phyloP scores from a whole-genome alignment of 2,888 invertebrate species.

The Apoda limacodes region DNA sequence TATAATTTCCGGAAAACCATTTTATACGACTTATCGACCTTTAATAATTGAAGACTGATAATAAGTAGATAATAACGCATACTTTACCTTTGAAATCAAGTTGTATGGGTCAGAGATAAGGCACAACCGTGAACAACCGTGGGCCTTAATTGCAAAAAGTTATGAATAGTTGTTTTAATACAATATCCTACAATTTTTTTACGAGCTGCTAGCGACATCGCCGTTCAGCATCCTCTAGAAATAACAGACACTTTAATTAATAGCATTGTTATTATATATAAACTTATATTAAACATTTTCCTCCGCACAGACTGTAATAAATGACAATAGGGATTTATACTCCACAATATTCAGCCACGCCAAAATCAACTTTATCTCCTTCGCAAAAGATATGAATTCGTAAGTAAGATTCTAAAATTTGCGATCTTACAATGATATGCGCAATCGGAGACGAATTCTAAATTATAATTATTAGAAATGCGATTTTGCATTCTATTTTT shows the following conservation, averaged over 20 bases:
- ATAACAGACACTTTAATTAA: constrained; percentile 35
- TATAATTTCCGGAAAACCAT: too few relatives aligned
- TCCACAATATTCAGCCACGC: constrained; percentile 1
- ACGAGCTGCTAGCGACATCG: too few relatives aligned
- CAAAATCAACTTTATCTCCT: constrained; percentile 23
- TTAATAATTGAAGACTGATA: too few relatives aligned
- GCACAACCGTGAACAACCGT: too few relatives aligned
- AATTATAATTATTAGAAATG: constrained; percentile 19
- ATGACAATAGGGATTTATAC: constrained; percentile 31
- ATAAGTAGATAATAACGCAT: too few relatives aligned
- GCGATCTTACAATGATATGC: constrained; percentile 33
- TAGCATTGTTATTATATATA: constrained; percentile 35
- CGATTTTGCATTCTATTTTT: constrained; percentile 21
- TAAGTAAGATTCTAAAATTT: constrained; percentile 17
- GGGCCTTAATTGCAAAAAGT: too few relatives aligned
- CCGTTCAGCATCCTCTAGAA: constrained; percentile 19
- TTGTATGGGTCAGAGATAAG: too few relatives aligned
- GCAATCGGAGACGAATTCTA: constrained; percentile 27
- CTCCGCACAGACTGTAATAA: constrained; percentile 33
- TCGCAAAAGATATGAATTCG: constrained; percentile 27
- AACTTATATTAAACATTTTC: constrained; percentile 43
- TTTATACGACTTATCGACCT: too few relatives aligned
- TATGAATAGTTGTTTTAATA: too few relatives aligned
- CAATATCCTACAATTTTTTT: too few relatives aligned
- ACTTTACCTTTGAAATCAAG: too few relatives aligned